A percentile compares a stretch with the other conserved stretches of the same genome.
phyloP scores from a whole-genome alignment of 2,113 vertebrate species.

The Chroicocephalus ridibundus region DNA sequence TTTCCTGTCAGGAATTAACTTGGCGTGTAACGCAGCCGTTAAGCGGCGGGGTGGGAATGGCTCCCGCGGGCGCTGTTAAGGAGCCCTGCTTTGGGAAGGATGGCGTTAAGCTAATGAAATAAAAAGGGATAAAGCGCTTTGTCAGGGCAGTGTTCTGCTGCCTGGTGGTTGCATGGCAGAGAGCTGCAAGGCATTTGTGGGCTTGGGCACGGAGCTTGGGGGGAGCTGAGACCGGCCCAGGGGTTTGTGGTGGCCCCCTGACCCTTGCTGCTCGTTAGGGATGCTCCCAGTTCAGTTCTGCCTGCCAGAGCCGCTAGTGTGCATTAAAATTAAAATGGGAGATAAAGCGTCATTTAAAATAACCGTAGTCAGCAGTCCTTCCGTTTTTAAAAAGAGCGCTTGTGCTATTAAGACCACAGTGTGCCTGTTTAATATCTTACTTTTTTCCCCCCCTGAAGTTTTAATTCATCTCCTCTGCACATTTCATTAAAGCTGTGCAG shows the following conservation, averaged over 20 bases:
- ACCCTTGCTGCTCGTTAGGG: neutral
- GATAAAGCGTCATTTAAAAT: neutral
- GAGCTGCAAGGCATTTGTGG: neutral
- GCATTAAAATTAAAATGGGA: neutral
- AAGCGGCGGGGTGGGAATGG: neutral
- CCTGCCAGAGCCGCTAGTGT: neutral
- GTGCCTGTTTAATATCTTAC: neutral
- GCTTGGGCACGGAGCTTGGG: neutral
- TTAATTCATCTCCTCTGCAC: neutral
- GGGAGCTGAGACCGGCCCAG: neutral
- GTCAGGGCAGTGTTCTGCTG: neutral
- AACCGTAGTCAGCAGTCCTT: neutral
- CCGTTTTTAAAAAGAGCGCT: neutral
- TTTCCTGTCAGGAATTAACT: slow-evolving; percentile 1
- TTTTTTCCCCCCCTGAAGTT: neutral
- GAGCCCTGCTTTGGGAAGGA: neutral
- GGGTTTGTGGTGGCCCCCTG: neutral
- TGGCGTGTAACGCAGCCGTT: neutral
- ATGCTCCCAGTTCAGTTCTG: fast-evolving
- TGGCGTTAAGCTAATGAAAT: neutral
- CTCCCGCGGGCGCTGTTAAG: fast-evolving
- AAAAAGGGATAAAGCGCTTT: neutral
- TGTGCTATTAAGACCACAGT: neutral
- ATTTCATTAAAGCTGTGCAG: neutral
- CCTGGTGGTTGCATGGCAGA: neutral